Evolutionary conservation across 2,797 vertebrate genomes (phyloP).

Genomic region (Chiloscyllium punctatum): DNA sequence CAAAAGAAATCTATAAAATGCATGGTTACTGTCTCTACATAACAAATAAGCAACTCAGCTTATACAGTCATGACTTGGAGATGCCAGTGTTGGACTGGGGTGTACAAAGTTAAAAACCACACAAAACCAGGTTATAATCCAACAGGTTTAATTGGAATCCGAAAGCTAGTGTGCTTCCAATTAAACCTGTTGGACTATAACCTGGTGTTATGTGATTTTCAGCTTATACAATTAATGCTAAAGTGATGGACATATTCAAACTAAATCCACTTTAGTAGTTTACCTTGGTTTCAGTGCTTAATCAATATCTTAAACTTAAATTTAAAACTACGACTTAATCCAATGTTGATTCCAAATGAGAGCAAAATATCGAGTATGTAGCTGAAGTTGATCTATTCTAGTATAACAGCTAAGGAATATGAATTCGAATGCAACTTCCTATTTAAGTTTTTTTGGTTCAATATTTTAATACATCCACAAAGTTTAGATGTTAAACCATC

Average conservation of each 20-base stretch:
- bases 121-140: too few relatives aligned
- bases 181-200: too few relatives aligned
- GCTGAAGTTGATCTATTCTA: neutral
- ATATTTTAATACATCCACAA: neutral
- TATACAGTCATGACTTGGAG: neutral
- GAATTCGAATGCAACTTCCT: neutral
- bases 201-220: too few relatives aligned
- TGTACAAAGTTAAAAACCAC: too few relatives aligned
- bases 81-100: too few relatives aligned
- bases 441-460: neutral
- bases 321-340: neutral
- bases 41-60: neutral
- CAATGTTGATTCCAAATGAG: neutral
- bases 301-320: neutral
- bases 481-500: neutral
- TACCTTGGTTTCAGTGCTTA: neutral
- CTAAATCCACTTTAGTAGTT: neutral
- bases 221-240: neutral
- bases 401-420: neutral
- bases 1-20: slow-evolving; percentile 16
- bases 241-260: neutral
- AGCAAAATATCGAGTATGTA: neutral
- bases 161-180: too few relatives aligned
- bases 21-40: neutral
- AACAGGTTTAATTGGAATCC: too few relatives aligned